These are phyloP conservation scores for Lasioglossum baleicum DNA, from an alignment of 1,140 invertebrate genomes.

Conservation along the genomic window DNA sequence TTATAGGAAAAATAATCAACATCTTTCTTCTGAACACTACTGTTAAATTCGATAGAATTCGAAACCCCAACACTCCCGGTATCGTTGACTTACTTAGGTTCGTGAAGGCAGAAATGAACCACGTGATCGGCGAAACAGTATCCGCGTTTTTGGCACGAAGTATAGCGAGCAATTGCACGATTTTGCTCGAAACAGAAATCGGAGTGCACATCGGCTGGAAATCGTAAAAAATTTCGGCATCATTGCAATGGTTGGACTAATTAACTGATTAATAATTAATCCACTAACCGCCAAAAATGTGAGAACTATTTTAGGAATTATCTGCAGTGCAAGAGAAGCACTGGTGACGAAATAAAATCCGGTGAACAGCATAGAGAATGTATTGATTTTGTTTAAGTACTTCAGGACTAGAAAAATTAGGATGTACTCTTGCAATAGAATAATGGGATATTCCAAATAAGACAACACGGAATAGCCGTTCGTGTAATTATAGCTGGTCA, in stretches of 20 bases:
- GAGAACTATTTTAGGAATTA: slow-evolving; percentile 81
- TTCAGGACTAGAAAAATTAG: slow-evolving; percentile 84
- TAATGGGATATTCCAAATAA: slow-evolving; percentile 87
- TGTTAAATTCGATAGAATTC: not conserved
- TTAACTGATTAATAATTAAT: not conserved
- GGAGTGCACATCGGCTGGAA: slow-evolving; percentile 85
- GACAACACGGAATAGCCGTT: slow-evolving; percentile 85
- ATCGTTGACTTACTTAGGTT: slow-evolving; percentile 82
- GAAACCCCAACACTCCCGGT: not conserved
- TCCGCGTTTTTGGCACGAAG: slow-evolving; percentile 82
- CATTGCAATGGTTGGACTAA: no score
- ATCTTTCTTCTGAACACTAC: no score
- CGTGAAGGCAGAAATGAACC: slow-evolving; percentile 85
- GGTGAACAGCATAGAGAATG: slow-evolving; percentile 69
- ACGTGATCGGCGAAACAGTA: slow-evolving; percentile 84
- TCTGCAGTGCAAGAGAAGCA: slow-evolving; percentile 77
- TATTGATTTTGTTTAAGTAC: slow-evolving; percentile 81
- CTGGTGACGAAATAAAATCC: slow-evolving; percentile 79
- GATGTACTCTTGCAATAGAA: slow-evolving; percentile 85
- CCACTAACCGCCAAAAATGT: slow-evolving; percentile 84
- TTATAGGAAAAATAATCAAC: no score
- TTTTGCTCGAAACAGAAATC: slow-evolving; percentile 85
- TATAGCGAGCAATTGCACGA: slow-evolving; percentile 84
- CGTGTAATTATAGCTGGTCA: slow-evolving; percentile 85
- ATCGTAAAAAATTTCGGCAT: slow-evolving; percentile 33